Evolutionary conservation across 2,888 invertebrate genomes (phyloP), one percentile per base, ranked within the genome.

Genomic region (Arenicola marina): DNA sequence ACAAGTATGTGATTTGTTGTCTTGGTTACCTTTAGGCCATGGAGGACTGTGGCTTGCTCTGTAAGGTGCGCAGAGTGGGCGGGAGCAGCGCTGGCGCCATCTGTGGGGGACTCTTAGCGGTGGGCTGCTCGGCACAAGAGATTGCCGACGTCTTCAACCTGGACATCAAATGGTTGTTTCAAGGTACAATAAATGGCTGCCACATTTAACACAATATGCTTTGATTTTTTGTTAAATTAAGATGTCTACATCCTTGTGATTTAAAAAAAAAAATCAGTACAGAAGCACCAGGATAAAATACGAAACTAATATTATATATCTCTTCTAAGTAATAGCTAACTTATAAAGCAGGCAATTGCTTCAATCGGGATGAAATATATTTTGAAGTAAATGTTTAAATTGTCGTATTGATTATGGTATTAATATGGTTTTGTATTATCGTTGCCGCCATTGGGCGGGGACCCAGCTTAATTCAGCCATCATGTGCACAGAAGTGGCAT

Each of bases 21-120:
- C 18, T 38, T 38, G 38, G 38, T 38, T 2, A 24, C 1, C 32
- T n/a, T 15, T 62, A 71, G 71, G 71, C 71, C 29, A 53, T 71
- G 43, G 66, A 68, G 32, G 71, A 71, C 51, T 57, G 64, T 45
- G 70, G 70, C 0, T 46, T 70, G 2, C 51, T 70, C 38, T 33
- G 33, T 24, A 60, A 60, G 28, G 33, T 71, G 29, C 56, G 56
- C 21, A 55, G 68, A 45, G 57, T 71, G 1, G 66, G 65, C 0
- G 71, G 71, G 11, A 68, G 62, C 38, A 68, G 68, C 51, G 71
- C 65, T n/a, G 71, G 71, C 0, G 71, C 70, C 29, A 69, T 71
- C 51, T 69, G 68, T 48, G 71, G 63, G 18, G 70, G 68, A 4
- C 44, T 71, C 38, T n/a, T 71, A 32, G 67, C 68, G 1, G 66